These are phyloP conservation scores for Condylura cristata DNA, from an alignment of 2,113 vertebrate species.

Conservation along the genomic window DNA sequence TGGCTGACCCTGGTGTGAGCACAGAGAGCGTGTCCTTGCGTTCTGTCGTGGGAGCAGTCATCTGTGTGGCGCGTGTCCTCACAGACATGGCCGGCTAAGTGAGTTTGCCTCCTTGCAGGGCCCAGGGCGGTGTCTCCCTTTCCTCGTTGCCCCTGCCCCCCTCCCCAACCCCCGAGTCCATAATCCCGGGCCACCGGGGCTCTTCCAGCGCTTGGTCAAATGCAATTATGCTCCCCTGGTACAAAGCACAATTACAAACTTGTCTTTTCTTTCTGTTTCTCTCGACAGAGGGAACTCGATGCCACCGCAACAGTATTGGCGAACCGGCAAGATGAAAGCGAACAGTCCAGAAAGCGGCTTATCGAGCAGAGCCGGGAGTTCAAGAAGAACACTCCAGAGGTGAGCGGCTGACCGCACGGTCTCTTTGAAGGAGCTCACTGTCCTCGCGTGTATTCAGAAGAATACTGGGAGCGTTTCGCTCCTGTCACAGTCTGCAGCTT, in stretches of 20 bases:
- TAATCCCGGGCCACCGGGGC: background rate
- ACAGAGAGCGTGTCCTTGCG: background rate
- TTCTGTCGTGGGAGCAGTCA: background rate
- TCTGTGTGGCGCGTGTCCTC: background rate
- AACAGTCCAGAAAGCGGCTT: slow-evolving; percentile 98
- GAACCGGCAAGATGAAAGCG: slow-evolving; percentile 99
- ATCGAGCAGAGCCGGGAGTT: slow-evolving; percentile 99
- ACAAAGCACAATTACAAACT: background rate
- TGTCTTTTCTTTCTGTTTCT: slow-evolving; percentile 65
- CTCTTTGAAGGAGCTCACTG: background rate
- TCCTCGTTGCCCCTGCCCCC: too few relatives aligned
- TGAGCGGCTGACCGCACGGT: slow-evolving; percentile 75
- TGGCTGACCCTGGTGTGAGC: background rate
- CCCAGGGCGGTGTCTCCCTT: background rate
- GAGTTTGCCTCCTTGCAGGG: background rate
- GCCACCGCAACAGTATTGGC: slow-evolving; percentile 97
- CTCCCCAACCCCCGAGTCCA: accelerated
- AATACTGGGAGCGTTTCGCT: background rate
- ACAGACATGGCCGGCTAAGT: accelerated
- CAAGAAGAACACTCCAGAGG: slow-evolving; percentile 99
- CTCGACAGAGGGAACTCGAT: slow-evolving; percentile 95
- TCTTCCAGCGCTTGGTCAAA: background rate
- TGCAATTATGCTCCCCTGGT: background rate
- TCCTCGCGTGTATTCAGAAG: background rate
- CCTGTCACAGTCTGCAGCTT: background rate